Evolutionary conservation across 1,140 invertebrate genomes (phyloP).

Genomic region (Tachypleus tridentatus): DNA sequence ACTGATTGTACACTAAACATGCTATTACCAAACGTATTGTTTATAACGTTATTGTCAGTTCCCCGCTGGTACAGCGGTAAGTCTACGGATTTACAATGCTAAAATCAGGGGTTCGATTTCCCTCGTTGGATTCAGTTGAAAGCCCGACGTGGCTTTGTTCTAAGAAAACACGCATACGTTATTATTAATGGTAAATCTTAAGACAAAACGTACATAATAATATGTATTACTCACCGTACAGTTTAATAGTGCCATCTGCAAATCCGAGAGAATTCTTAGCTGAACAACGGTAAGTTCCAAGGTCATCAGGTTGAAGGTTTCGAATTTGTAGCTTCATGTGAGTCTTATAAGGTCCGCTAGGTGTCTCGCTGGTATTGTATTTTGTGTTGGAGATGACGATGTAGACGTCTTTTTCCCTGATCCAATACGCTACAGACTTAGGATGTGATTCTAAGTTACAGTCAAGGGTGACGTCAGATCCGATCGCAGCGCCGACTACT

Average conservation of each 20-base stretch:
- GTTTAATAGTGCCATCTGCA: conserved; percentile 75
- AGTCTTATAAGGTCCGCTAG: conserved; percentile 28
- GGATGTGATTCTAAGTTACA: conserved; percentile 35
- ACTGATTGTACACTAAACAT: too few relatives aligned
- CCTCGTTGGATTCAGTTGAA: too few relatives aligned
- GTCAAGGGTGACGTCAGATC: conserved; percentile 34
- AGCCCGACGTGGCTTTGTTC: too few relatives aligned
- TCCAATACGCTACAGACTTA: conserved; percentile 26
- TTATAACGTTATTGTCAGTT: too few relatives aligned
- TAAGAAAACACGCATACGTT: too few relatives aligned
- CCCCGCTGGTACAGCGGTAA: too few relatives aligned
- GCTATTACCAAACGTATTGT: too few relatives aligned
- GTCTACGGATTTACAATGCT: too few relatives aligned
- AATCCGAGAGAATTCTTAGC: conserved; percentile 86
- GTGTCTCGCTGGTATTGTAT: conserved; percentile 21
- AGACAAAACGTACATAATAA: too few relatives aligned
- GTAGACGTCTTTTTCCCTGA: conserved; percentile 35
- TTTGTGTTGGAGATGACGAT: conserved; percentile 22
- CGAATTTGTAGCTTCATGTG: conserved; percentile 25
- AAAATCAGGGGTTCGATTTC: too few relatives aligned
- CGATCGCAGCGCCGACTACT: conserved; percentile 34
- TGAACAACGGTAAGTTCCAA: conserved; percentile 76
- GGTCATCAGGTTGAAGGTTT: conserved; percentile 42
- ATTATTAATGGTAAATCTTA: too few relatives aligned
- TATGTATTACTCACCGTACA: conserved; percentile 60